Percentiles rank a stretch among this genome's conserved stretches.
Evolutionary conservation across 2,113 vertebrate genomes (phyloP).

Genomic region (Cottus gobio): DNA sequence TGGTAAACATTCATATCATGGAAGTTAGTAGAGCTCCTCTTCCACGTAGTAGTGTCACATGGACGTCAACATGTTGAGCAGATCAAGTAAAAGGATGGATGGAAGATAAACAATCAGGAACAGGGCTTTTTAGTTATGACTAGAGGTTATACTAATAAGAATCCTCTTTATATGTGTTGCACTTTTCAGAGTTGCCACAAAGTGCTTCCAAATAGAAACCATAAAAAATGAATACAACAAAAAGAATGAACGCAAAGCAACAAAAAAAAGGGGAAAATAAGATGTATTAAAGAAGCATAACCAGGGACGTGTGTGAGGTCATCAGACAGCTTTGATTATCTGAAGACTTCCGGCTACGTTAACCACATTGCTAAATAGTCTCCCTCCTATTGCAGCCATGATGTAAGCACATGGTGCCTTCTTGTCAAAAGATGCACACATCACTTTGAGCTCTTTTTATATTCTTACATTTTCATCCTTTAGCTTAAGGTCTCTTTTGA

Average conservation of each 20-base stretch:
- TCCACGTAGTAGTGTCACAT: background rate
- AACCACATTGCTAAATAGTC: constrained; percentile 5
- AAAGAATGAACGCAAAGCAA: background rate
- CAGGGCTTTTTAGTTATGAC: background rate
- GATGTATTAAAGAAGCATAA: background rate
- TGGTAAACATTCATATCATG: background rate
- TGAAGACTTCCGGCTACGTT: constrained; percentile 1
- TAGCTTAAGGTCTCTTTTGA: constrained; percentile 45
- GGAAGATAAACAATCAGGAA: background rate
- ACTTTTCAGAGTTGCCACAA: background rate
- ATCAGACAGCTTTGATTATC: background rate
- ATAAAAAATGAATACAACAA: background rate
- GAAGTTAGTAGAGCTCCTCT: background rate
- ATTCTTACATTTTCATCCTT: constrained; percentile 37
- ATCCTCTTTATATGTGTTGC: constrained; percentile 7
- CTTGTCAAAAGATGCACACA: constrained; percentile 18
- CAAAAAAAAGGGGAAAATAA: background rate
- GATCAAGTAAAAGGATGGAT: background rate
- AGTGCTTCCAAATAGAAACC: constrained; percentile 21
- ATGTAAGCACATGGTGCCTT: constrained; percentile 32
- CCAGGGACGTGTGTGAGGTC: background rate
- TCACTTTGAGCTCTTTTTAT: constrained; percentile 49
- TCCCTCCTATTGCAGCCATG: constrained; percentile 1
- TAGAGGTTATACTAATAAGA: constrained; percentile 1
- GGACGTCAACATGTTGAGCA: background rate